Evolutionary conservation across 2,113 vertebrate species (phyloP).

Genomic region (Ceyx cyanopectus): DNA sequence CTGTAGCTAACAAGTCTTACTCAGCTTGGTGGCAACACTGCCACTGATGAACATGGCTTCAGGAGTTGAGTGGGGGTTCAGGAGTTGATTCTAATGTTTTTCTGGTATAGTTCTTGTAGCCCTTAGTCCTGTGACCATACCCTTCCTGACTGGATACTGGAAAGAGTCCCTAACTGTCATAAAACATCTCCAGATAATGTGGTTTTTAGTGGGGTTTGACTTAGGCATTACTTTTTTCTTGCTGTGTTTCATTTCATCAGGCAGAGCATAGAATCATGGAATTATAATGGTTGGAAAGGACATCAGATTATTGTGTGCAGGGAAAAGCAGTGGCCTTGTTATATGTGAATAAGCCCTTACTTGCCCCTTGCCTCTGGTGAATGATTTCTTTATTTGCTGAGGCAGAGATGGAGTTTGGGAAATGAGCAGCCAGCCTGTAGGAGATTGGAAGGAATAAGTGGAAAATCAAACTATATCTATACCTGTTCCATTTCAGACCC

Average conservation of each 20-base stretch:
- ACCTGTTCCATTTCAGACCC: not conserved
- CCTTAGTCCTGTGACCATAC: not conserved
- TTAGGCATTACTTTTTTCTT: not conserved
- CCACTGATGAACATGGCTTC: not conserved
- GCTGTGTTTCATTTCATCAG: not conserved
- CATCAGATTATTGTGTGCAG: not conserved
- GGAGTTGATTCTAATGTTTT: not conserved
- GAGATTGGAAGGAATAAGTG: not conserved
- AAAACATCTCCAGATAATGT: not conserved
- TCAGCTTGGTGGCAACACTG: not conserved
- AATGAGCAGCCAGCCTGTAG: not conserved
- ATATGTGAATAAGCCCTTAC: not conserved
- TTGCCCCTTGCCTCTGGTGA: not conserved
- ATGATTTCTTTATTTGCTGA: not conserved
- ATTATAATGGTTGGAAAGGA: too few relatives aligned
- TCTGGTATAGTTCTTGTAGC: not conserved
- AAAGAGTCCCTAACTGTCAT: not conserved
- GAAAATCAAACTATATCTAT: not conserved
- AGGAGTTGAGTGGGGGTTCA: not conserved
- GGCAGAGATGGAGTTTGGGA: not conserved
- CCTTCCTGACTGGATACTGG: not conserved
- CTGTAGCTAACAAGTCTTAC: not conserved
- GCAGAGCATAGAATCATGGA: not conserved
- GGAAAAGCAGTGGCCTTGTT: not conserved
- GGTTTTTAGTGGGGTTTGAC: not conserved